Base-by-base conservation (phyloP, 1,140 invertebrate genomes). In the Bactericera cockerelli region DNA sequence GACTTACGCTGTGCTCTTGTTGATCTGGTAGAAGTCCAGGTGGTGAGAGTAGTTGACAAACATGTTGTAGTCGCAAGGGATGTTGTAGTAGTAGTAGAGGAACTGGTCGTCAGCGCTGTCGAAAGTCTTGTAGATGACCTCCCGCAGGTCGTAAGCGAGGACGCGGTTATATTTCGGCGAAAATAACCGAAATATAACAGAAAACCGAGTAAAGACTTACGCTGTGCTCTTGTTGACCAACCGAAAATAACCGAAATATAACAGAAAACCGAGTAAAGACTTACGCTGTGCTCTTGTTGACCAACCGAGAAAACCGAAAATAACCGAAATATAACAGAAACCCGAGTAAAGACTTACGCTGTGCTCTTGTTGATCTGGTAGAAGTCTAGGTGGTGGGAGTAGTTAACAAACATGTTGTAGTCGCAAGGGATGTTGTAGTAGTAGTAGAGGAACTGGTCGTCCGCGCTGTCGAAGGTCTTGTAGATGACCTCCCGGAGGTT, bases 1-100 rank as follows among this genome's bases (percentile, higher is more conserved):
- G n/a, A n/a, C n/a, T 49, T 49, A 49, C 42, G 42, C 42, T n/a
- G 42, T 49, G 42, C 42, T 49, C 19, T 49, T 49, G 22, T 49
- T 49, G 22, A 49, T 49, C n/a, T 49, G 22, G 19, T 49, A 49
- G 42, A 49, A 49, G 42, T 49, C 42, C 22, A 49, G 19, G 22
- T 49, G 6, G n/a, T 22, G 6, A 4, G 42, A 49, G 22, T 49
- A 49, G 22, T 49, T 49, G 4, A 49, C 6, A 49, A 10, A 49
- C 22, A 19, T 16, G n/a, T 49, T 49, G 42, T 49, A 49, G 22
- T 49, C 8, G n/a, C 42, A 49, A 6, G 42, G 42, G n/a, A 49
- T 49, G 22, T 49, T 49, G 22, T 49, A 49, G 42, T 49, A 49
- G 42, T 49, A 49, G 8, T 4, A 4, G 4, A 49, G n/a, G 42